phyloP scores from a whole-genome alignment of 2,113 vertebrate species.

The Lycocorax pyrrhopterus region DNA sequence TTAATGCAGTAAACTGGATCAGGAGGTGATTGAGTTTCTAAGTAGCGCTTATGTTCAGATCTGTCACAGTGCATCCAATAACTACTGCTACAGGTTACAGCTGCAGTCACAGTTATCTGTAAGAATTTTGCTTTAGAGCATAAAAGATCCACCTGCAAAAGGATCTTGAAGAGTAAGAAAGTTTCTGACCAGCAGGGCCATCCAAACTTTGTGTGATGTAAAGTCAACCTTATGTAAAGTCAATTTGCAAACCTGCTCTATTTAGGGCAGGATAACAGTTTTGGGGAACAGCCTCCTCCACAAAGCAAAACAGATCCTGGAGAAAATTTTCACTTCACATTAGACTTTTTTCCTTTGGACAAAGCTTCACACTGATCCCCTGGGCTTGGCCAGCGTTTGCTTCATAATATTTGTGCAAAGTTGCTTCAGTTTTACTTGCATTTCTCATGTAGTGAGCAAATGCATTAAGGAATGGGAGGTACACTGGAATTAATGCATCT shows the following conservation, averaged over 20 bases:
- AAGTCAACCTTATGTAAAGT: not conserved
- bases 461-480: not conserved
- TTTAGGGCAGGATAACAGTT: not conserved
- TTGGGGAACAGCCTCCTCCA: not conserved
- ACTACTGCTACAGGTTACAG: not conserved
- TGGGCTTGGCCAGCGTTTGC: not conserved
- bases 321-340: not conserved
- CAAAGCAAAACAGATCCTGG: not conserved
- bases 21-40: not conserved
- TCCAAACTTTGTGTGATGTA: accelerated
- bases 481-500: not conserved
- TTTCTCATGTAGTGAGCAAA: not conserved
- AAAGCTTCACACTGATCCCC: not conserved
- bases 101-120: not conserved
- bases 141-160: not conserved
- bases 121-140: not conserved
- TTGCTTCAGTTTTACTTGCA: not conserved
- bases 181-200: not conserved
- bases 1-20: not conserved
- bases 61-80: not conserved
- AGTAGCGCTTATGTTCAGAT: not conserved
- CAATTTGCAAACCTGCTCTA: not conserved
- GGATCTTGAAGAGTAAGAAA: not conserved
- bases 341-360: not conserved
- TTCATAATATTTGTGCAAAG: not conserved